Evolutionary conservation across 2,797 vertebrate genomes (phyloP).

Genomic region (Anabacerthia variegaticeps): DNA sequence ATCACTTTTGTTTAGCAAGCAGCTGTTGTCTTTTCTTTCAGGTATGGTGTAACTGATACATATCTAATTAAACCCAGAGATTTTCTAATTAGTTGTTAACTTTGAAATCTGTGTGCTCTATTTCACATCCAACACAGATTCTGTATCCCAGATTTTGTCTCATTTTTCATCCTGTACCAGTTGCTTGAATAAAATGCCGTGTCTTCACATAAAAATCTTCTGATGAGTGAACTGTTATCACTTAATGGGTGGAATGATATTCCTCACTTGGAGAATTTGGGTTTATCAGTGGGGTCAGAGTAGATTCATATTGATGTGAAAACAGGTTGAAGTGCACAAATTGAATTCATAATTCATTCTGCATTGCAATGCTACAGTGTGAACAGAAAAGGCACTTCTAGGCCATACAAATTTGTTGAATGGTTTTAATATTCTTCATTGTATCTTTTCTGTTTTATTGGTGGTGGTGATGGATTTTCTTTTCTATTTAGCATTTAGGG

Average conservation of each 20-base stretch:
- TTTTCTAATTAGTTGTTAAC: not conserved
- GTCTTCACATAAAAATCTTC: not conserved
- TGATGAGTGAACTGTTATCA: not conserved
- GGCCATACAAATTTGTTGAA: not conserved
- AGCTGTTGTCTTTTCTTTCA: not conserved
- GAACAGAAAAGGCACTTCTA: not conserved
- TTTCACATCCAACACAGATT: not conserved
- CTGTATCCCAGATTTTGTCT: fast-evolving
- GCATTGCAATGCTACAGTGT: not conserved
- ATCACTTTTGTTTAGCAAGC: not conserved
- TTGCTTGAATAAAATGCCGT: not conserved
- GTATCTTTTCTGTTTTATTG: not conserved
- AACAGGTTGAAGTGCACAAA: not conserved
- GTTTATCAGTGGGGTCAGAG: not conserved
- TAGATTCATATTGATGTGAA: not conserved
- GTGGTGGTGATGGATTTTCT: not conserved
- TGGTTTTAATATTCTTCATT: not conserved
- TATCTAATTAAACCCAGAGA: not conserved
- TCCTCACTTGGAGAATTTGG: not conserved
- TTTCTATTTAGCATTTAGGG: not conserved
- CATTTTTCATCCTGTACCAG: not conserved
- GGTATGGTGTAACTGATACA: fast-evolving
- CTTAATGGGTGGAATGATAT: not conserved
- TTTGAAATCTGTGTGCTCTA: not conserved
- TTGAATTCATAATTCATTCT: not conserved